phyloP scores from a whole-genome alignment of 2,888 invertebrate species.

The Oxycera nigricornis region DNA sequence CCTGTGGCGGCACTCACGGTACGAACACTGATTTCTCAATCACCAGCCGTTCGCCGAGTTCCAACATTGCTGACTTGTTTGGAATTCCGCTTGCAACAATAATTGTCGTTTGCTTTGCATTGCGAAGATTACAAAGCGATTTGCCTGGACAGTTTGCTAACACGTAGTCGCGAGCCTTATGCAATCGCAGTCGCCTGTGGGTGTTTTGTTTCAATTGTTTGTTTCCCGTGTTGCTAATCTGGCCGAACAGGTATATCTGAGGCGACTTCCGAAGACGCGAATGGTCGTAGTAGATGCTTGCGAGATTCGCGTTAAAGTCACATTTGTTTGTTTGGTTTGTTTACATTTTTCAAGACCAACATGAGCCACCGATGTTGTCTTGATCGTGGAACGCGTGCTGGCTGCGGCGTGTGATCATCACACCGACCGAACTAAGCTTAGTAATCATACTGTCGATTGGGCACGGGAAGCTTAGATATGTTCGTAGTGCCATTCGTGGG shows the following conservation, averaged over 20 bases:
- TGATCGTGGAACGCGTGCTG: too few relatives aligned
- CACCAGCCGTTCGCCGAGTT: background rate
- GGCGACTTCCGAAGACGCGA: background rate
- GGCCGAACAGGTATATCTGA: background rate
- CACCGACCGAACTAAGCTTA: too few relatives aligned
- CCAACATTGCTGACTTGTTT: background rate
- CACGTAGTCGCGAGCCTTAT: background rate
- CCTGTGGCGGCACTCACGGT: background rate
- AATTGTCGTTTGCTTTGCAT: background rate
- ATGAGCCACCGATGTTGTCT: too few relatives aligned
- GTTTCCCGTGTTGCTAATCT: background rate
- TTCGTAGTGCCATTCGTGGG: too few relatives aligned
- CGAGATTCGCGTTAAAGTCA: too few relatives aligned
- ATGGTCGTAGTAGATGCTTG: too few relatives aligned
- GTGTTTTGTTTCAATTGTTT: background rate
- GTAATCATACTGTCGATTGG: too few relatives aligned
- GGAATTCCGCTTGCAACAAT: background rate
- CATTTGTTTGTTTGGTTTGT: background rate
- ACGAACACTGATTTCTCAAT: background rate
- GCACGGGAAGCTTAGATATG: too few relatives aligned
- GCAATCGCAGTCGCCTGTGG: constrained; percentile 1
- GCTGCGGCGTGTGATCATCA: too few relatives aligned
- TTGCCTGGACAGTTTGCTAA: background rate
- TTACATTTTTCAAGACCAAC: constrained; percentile 2
- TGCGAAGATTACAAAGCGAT: background rate